Evolutionary conservation across 2,113 vertebrate genomes (phyloP).

Genomic region (Varanus salvator): DNA sequence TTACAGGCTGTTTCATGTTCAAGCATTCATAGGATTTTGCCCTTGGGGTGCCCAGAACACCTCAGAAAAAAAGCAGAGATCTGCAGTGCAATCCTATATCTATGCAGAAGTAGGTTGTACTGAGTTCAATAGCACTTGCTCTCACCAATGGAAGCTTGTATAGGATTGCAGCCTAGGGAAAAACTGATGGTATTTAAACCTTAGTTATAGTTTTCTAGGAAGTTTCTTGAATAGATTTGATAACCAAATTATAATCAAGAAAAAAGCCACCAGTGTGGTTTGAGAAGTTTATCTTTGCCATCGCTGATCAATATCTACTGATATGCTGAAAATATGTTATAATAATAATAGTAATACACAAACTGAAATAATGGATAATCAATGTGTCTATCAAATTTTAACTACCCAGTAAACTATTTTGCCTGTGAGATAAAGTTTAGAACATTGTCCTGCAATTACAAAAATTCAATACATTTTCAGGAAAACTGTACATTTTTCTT

Average conservation of each 20-base stretch:
- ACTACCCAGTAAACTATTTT: conserved; percentile 20
- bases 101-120: background rate
- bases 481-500: background rate
- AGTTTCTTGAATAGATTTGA: rapidly evolving
- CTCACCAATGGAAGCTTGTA: background rate
- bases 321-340: conserved; percentile 12
- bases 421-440: conserved; percentile 16
- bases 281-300: background rate
- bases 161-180: background rate
- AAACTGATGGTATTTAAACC: background rate
- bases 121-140: background rate
- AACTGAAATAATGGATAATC: conserved; percentile 26
- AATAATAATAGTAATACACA: conserved; percentile 25
- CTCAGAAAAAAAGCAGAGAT: background rate
- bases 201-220: background rate
- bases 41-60: background rate
- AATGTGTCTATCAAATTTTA: conserved; percentile 23
- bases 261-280: background rate
- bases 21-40: no score
- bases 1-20: no score
- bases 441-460: background rate
- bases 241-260: background rate
- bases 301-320: conserved; percentile 8
- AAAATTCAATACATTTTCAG: conserved; percentile 13
- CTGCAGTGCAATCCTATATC: background rate